phyloP scores from a whole-genome alignment of 2,113 vertebrate genomes.

The Phaethon lepturus region DNA sequence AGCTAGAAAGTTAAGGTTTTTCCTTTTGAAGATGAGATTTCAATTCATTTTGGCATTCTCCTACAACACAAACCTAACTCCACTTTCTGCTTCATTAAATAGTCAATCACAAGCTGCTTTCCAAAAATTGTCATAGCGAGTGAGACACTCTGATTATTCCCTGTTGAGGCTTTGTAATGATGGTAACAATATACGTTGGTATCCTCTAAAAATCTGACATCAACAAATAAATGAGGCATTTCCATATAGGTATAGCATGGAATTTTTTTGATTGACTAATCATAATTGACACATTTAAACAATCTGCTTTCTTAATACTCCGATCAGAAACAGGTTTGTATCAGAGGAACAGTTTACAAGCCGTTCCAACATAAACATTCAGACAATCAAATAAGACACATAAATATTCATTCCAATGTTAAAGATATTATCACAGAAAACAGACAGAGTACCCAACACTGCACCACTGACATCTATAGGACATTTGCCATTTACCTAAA shows the following conservation, averaged over 20 bases:
- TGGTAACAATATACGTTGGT: not conserved
- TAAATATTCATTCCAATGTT: not conserved
- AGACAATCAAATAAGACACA: not conserved
- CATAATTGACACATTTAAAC: not conserved
- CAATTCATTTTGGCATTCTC: constrained; percentile 7
- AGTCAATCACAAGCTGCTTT: not conserved
- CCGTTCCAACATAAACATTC: not conserved
- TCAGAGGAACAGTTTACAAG: not conserved
- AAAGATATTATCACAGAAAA: not conserved
- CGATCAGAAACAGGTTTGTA: not conserved
- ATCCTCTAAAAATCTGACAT: not conserved
- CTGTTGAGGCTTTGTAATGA: not conserved
- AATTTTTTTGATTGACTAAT: not conserved
- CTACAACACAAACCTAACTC: not conserved
- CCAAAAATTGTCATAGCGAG: constrained; percentile 18
- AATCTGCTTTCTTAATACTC: not conserved
- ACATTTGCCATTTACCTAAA: not conserved
- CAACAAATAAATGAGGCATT: constrained; percentile 14
- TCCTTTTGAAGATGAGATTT: constrained; percentile 35
- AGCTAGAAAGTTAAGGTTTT: not conserved
- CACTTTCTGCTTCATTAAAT: constrained; percentile 29
- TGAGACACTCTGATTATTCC: constrained; percentile 1
- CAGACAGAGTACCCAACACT: not conserved
- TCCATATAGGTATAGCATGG: not conserved
- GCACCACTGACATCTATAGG: not conserved